These are phyloP conservation scores for Heteromormyrus szaboi DNA, from an alignment of 2,797 vertebrate species.

Conservation along the genomic window DNA sequence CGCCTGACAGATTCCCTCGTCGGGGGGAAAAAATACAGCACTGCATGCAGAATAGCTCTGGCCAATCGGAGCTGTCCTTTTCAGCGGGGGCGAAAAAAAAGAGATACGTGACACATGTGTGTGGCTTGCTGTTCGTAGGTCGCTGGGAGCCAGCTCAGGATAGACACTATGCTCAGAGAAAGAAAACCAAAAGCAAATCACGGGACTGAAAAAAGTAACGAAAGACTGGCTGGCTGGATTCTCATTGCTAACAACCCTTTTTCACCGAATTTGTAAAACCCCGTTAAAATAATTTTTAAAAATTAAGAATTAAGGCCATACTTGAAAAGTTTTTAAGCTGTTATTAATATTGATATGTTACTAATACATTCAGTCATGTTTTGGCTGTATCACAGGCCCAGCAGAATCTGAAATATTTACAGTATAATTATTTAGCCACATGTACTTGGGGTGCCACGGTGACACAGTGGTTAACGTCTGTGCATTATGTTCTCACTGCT, in stretches of 20 bases:
- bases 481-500: not conserved
- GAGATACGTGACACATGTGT: not conserved
- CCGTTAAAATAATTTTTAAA: not conserved
- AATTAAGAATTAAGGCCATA: not conserved
- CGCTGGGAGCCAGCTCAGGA: not conserved
- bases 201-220: not conserved
- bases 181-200: not conserved
- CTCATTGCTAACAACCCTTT: not conserved
- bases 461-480: not conserved
- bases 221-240: not conserved
- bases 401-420: not conserved
- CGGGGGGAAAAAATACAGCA: not conserved
- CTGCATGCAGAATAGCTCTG: not conserved
- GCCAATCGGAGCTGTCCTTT: not conserved
- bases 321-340: not conserved
- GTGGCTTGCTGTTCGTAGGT: not conserved
- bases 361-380: not conserved
- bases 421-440: not conserved
- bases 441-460: not conserved
- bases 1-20: not conserved
- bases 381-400: not conserved
- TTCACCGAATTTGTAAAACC: not conserved
- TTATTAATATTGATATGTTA: not conserved
- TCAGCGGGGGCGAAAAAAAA: not conserved
- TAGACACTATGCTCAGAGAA: not conserved